A percentile compares a stretch with the other conserved stretches of the same genome.
phyloP scores from a whole-genome alignment of 2,113 vertebrate genomes.

The Falcunculus frontatus region DNA sequence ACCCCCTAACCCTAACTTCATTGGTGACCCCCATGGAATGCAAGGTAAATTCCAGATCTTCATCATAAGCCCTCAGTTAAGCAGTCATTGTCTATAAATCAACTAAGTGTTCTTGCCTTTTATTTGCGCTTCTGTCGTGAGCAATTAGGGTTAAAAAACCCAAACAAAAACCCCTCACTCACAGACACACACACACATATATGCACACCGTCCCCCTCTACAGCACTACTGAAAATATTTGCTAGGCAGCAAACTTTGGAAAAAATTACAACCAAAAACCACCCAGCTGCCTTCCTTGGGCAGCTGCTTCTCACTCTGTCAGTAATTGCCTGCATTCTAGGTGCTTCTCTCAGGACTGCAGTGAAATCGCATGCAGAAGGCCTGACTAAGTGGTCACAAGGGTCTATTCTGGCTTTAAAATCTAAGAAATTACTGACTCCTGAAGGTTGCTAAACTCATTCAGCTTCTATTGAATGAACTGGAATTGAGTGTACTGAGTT shows the following conservation, averaged over 20 bases:
- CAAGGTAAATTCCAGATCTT: not conserved
- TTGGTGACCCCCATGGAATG: not conserved
- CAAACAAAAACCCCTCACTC: not conserved
- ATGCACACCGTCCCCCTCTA: rapidly evolving
- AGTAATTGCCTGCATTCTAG: not conserved
- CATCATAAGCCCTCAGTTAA: not conserved
- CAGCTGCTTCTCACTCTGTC: not conserved
- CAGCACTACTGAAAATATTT: not conserved
- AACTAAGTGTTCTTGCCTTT: not conserved
- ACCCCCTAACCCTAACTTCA: not conserved
- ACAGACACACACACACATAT: too few relatives aligned
- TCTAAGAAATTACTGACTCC: not conserved
- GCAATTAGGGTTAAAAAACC: not conserved
- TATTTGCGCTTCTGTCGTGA: not conserved
- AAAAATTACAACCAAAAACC: not conserved
- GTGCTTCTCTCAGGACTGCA: not conserved
- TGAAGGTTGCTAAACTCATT: not conserved
- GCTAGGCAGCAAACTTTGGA: not conserved
- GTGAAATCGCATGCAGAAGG: not conserved
- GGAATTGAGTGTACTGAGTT: not conserved
- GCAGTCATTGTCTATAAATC: not conserved
- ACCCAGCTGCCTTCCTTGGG: not conserved
- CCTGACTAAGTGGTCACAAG: conserved; percentile 10
- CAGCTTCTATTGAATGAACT: not conserved
- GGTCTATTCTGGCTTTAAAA: not conserved